These are phyloP conservation scores for Acropternis orthonyx DNA, from an alignment of 2,797 vertebrate genomes.

Conservation along the genomic window DNA sequence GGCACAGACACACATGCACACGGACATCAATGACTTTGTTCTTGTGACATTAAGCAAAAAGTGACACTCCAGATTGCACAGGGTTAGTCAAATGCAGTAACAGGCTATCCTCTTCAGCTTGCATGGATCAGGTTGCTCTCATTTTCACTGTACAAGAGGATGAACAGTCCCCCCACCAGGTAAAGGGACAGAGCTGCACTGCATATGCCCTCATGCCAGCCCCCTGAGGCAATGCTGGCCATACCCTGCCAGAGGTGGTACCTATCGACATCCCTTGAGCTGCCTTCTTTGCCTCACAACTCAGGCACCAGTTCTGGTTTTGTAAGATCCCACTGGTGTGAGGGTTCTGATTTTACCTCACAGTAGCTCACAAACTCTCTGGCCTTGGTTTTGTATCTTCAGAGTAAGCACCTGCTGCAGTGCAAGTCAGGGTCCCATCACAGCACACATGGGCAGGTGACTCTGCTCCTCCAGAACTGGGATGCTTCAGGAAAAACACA, in stretches of 20 bases:
- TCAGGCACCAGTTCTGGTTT: not conserved
- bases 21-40: accelerated
- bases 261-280: not conserved
- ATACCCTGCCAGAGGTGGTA: not conserved
- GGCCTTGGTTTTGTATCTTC: not conserved
- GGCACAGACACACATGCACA: accelerated
- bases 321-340: not conserved
- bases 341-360: not conserved
- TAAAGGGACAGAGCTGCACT: not conserved
- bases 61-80: accelerated
- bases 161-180: not conserved
- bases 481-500: not conserved
- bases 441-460: accelerated
- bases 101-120: not conserved
- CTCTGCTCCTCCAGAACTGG: not conserved
- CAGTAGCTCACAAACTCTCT: not conserved
- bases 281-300: not conserved
- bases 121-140: not conserved
- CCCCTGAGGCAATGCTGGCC: not conserved
- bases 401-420: accelerated
- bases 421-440: not conserved
- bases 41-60: not conserved
- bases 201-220: not conserved
- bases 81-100: not conserved
- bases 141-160: not conserved